Evolutionary conservation across 2,113 vertebrate species (phyloP), one percentile per base, ranked within the genome.

Genomic region (Aegithalos caudatus): DNA sequence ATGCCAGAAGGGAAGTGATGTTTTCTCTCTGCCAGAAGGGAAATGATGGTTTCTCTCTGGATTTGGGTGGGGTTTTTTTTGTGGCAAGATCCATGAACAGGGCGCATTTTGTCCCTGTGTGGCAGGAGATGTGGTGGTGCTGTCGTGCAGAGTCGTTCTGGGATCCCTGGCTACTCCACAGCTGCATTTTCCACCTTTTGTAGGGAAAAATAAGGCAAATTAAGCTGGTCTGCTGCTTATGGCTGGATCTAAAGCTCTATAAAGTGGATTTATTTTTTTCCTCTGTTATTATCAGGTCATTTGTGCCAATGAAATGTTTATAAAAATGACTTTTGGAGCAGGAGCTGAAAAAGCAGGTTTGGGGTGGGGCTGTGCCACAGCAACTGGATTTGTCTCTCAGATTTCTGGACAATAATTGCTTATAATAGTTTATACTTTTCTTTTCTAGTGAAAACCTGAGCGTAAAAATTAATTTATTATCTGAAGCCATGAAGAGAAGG

Each of bases 1-100:
- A 51, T 8, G 29, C 37, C 24, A 23, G 54, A 28, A 37, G n/a
- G n/a, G n/a, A n/a, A n/a, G n/a, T n/a, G n/a, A n/a, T n/a, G n/a
- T n/a, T n/a, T n/a, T n/a, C n/a, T n/a, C n/a, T n/a, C n/a, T 8
- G 29, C 37, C 24, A 23, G 54, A 28, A 37, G 17, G 24, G 25
- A 28, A 77, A n/a, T 38, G 0, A 18, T 1, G 19, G 38, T 42
- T 61, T 64, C 10, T 42, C 28, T 38, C 60, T 29, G 37, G 12
- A 14, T 56, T 72, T 48, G 28, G 28, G 9, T 9, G 1, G 40
- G 40, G 10, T 42, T 42, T 10, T 8, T 47, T 38, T 35, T 15
- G 19, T 37, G 28, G 7, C 2, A 17, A 31, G 35, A 11, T 47
- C 53, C 1, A 0, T 11, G 69, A 14, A 14, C 0, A 0, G 1